Percentiles rank a stretch among this genome's conserved stretches.
Evolutionary conservation across 2,113 vertebrate species (phyloP).

Genomic region (Perca flavescens): DNA sequence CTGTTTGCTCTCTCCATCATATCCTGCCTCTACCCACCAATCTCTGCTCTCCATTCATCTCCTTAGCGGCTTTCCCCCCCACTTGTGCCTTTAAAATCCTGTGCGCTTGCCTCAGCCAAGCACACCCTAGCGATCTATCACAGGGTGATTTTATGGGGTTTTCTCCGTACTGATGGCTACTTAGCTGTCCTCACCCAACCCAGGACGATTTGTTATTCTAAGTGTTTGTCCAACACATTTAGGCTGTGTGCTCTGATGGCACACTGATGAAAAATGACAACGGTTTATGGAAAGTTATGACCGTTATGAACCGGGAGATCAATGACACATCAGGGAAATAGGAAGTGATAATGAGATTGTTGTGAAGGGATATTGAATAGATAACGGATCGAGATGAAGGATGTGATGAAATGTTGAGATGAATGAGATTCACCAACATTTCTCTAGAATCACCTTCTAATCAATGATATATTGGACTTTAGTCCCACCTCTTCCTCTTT

Average conservation of each 20-base stretch:
- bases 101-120: conserved; percentile 43
- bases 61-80: conserved; percentile 29
- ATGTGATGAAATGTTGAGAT: conserved; percentile 37
- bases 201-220: conserved; percentile 67
- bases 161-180: conserved; percentile 57
- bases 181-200: conserved; percentile 63
- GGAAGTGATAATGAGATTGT: conserved; percentile 56
- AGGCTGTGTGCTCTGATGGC: conserved; percentile 48
- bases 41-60: conserved; percentile 68
- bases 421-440: conserved; percentile 8
- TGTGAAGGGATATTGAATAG: conserved; percentile 29
- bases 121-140: conserved; percentile 73
- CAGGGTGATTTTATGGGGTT: conserved; percentile 70
- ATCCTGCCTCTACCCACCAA: conserved; percentile 56
- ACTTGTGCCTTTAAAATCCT: conserved; percentile 55
- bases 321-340: conserved; percentile 56
- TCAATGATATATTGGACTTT: conserved; percentile 9
- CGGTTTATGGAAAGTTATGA: conserved; percentile 60
- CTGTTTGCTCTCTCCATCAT: conserved; percentile 74
- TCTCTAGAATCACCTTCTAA: conserved; percentile 21
- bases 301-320: conserved; percentile 48
- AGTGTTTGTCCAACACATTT: conserved; percentile 70
- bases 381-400: conserved; percentile 31
- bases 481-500: neutral
- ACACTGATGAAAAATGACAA: conserved; percentile 54